Base-by-base conservation (phyloP, 2,113 vertebrate genomes). In the Rhipidura dahli region DNA sequence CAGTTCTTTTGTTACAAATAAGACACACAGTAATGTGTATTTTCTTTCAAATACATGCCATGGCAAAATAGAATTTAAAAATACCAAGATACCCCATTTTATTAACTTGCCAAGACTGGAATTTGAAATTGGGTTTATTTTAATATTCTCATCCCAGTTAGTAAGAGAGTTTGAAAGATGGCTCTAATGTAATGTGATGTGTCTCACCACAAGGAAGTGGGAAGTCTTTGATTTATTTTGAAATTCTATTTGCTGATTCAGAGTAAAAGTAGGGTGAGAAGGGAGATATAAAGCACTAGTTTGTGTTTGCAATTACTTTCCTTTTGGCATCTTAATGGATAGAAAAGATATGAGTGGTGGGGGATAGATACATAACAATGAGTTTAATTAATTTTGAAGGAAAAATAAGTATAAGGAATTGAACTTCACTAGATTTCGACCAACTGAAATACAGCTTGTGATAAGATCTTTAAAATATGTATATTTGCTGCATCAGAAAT, bases 151-250 rank as follows among this genome's bases (percentile, higher is more conserved):
- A 4, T 49, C n/a, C 70, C 57, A 73, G 31, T 72, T 87, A 64
- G 33, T 6, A 68, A 21, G 24, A 47, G 53, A 49, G 26, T 66
- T 87, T 85, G 83, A 94, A 77, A 83, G 78, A 78, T 76, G 49
- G 20, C 8, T 96, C 23, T 96, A 84, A 91, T 56, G 73, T 33
- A 71, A 51, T 40, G 22, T 51, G 40, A 92, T 76, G 35, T 69
- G 11, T 72, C 61, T 95, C 1, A 0, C 69, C 57, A 87, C 63
- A 40, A 91, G 54, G 45, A 90, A 94, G 12, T 37, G 33, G 57
- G 42, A 93, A 91, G 30, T 17, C 28, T 95, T 94, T 93, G 71
- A 93, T 95, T 94, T 78, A 91, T 87, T 90, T 91, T 90, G 13
- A 90, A 93, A 83, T 59, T 70, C 13, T 69, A 47, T 89, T 78